These are phyloP conservation scores for Anthonomus grandis DNA, from an alignment of 1,140 invertebrate genomes.

Conservation along the genomic window DNA sequence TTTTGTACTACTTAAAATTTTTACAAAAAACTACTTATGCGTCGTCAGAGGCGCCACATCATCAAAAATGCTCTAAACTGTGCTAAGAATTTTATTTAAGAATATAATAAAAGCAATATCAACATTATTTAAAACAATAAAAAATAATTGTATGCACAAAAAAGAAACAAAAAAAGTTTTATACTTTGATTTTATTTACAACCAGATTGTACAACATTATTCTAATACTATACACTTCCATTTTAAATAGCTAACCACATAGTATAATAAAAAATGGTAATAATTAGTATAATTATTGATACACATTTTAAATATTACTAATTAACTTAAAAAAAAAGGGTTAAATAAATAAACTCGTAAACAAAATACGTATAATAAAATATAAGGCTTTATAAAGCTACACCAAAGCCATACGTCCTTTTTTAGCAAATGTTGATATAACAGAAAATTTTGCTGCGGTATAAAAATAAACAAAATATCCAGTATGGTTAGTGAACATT, in stretches of 20 bases:
- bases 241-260: slow-evolving; percentile 37
- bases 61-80: too few relatives aligned
- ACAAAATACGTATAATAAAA: slow-evolving; percentile 22
- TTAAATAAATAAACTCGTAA: slow-evolving; percentile 34
- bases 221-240: slow-evolving; percentile 42
- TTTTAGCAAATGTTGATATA: slow-evolving; percentile 10
- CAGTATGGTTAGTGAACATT: slow-evolving; percentile 10
- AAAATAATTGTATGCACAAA: too few relatives aligned
- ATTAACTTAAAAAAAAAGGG: slow-evolving; percentile 33
- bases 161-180: too few relatives aligned
- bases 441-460: slow-evolving; percentile 13
- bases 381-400: slow-evolving; percentile 1
- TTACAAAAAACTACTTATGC: too few relatives aligned
- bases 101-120: too few relatives aligned
- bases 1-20: too few relatives aligned
- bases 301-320: slow-evolving; percentile 29
- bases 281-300: slow-evolving; percentile 34
- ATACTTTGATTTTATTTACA: slow-evolving; percentile 42
- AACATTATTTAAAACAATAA: too few relatives aligned
- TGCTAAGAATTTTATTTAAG: too few relatives aligned
- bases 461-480: slow-evolving; percentile 12
- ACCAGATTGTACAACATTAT: slow-evolving; percentile 46
- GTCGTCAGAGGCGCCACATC: too few relatives aligned
- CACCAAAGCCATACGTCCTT: not conserved
- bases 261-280: slow-evolving; percentile 42